Conservation (phyloP, 2,888 invertebrate species). For the Deroplatys truncata region DNA sequence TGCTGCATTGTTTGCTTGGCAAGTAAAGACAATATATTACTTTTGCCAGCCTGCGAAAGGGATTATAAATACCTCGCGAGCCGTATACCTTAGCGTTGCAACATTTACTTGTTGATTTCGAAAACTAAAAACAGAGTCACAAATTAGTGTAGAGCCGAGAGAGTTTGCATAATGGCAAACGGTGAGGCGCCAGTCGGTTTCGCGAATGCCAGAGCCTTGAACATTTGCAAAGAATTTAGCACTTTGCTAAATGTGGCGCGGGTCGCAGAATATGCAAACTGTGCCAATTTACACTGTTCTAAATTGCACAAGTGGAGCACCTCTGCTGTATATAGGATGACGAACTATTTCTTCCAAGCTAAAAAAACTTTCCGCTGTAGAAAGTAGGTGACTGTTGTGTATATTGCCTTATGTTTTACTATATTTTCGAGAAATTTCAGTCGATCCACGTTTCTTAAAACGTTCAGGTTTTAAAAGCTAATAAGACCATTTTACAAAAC, state of each 20-base stretch:
- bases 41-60: neutral
- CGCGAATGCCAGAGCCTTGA: neutral
- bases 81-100: neutral
- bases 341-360: neutral
- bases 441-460: no score
- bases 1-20: neutral
- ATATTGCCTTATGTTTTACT: neutral
- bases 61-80: neutral
- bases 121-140: neutral
- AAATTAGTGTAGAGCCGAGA: neutral
- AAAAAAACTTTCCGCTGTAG: neutral
- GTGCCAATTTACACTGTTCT: conserved; percentile 1
- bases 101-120: neutral
- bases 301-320: conserved; percentile 1
- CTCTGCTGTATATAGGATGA: neutral
- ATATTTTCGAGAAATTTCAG: no score
- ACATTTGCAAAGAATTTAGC: conserved; percentile 14
- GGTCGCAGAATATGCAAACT: neutral
- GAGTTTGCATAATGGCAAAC: neutral
- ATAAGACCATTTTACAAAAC: no score
- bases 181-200: neutral
- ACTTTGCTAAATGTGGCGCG: conserved; percentile 12
- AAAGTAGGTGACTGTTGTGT: neutral
- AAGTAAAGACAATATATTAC: neutral
- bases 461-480: no score